Base-by-base conservation (phyloP, 2,888 invertebrate species). In the Gryllus longicercus region DNA sequence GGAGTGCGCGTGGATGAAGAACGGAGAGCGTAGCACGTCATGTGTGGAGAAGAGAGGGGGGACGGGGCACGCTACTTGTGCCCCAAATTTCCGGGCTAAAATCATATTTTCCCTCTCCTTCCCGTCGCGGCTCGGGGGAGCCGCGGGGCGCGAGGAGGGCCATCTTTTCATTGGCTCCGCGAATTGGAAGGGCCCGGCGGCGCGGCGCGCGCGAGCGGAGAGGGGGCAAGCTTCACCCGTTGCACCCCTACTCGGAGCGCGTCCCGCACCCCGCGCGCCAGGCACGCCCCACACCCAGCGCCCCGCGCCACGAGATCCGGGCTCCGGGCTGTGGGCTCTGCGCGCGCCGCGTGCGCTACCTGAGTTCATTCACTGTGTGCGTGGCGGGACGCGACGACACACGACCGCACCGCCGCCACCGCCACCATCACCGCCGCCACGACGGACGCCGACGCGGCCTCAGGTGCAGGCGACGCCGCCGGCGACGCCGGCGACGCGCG, bases 311-410 rank as follows among this genome's bases (percentile, higher is more conserved):
- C 63, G 63, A 63, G 16, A 18, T 63, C 16, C 63, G 63, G 16
- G 16, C 63, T 63, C 63, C 14, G 63, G 63, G 38, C 38, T 38
- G 38, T 38, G 38, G 38, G 38, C 38, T 38, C 38, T 38, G 8
- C 38, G 38, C 38, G 38, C 38, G 38, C 38, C 38, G 38, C 38
- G 38, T 18, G 63, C 63, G 16, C 63, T 63, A 63, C 63, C 63
- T 63, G 63, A 63, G 63, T 63, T 63, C 63, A 63, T 63, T 63
- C 63, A 63, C 63, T 63, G 63, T n/a, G n/a, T n/a, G n/a, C 63
- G 63, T n/a, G 63, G 63, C 75, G 81, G 76, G 79, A n/a, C 23
- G 75, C 78, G 23, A 75, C 78, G 51, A 50, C 50, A 50, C 51
- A 23, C 38, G 78, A 23, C 23, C 78, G 50, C 51, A 14, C 63